These are phyloP conservation scores for Osmerus mordax DNA, from an alignment of 2,113 vertebrate species.

Conservation along the genomic window DNA sequence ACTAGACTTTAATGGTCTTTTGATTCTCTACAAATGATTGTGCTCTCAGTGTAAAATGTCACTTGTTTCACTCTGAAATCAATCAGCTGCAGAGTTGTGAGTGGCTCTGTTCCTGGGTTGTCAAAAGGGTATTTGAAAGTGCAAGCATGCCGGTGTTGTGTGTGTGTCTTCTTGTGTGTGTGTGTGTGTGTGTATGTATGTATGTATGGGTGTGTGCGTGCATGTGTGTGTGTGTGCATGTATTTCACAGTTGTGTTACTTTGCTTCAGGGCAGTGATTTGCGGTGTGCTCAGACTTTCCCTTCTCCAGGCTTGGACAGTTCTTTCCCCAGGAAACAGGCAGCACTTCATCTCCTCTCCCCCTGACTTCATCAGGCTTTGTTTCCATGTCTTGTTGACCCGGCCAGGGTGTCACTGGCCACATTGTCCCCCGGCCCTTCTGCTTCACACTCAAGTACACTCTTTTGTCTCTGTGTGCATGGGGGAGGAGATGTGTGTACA, in stretches of 20 bases:
- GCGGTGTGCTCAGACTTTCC: conserved; percentile 51
- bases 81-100: neutral
- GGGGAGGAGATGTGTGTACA: no score
- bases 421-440: neutral
- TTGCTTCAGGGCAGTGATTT: conserved; percentile 5
- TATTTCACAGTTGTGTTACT: neutral
- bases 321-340: conserved; percentile 11
- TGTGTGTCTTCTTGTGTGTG: neutral
- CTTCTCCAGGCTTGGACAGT: conserved; percentile 32
- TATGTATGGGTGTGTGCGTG: neutral
- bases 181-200: conserved; percentile 4
- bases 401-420: neutral
- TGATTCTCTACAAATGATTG: no score
- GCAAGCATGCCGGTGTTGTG: neutral
- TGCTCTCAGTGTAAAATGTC: no score
- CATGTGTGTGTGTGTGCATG: conserved; percentile 12
- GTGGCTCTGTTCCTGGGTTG: neutral
- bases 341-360: conserved; percentile 13
- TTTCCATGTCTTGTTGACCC: conserved; percentile 9
- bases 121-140: neutral
- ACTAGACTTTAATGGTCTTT: no score
- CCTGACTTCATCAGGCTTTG: conserved; percentile 34
- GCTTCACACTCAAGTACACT: neutral
- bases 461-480: neutral
- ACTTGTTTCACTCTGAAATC: neutral